These are phyloP conservation scores for Syngnathus floridae DNA, from an alignment of 2,113 vertebrate genomes.

Conservation along the genomic window DNA sequence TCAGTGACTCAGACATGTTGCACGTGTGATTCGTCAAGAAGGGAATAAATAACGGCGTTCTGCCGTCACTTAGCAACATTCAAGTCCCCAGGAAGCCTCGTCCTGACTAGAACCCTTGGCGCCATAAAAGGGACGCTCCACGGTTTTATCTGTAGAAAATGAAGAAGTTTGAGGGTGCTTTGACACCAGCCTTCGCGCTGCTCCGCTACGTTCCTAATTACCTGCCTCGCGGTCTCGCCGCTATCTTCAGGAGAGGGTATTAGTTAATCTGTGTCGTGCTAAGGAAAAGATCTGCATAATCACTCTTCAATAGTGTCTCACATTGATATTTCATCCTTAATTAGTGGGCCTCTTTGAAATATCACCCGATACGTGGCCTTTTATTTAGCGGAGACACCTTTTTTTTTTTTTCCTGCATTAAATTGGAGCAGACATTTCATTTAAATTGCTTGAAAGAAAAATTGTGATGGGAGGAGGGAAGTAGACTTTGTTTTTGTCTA, in stretches of 20 bases:
- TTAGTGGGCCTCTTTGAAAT: constrained; percentile 1
- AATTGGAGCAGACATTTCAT: constrained; percentile 1
- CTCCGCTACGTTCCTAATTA: constrained; percentile 46
- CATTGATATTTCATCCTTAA: constrained; percentile 3
- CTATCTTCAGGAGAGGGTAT: constrained; percentile 31
- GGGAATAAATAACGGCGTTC: background rate
- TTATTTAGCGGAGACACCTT: background rate
- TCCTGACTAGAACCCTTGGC: background rate
- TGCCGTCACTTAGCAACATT: background rate
- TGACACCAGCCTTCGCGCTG: constrained; percentile 32
- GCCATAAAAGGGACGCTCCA: background rate
- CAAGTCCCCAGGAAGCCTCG: background rate
- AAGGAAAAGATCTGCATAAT: constrained; percentile 10
- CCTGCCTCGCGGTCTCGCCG: constrained; percentile 37
- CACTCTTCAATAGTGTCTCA: background rate
- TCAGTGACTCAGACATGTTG: background rate
- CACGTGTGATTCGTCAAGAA: background rate
- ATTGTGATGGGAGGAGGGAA: background rate
- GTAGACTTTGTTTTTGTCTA: too few species aligned
- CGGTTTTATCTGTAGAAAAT: constrained; percentile 36
- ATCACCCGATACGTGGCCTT: background rate
- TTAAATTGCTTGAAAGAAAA: background rate
- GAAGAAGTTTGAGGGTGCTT: constrained; percentile 52
- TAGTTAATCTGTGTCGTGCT: constrained; percentile 25
- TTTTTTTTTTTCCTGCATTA: background rate